Conservation (phyloP, 2,888 invertebrate genomes). For the Petrophora chlorosata region DNA sequence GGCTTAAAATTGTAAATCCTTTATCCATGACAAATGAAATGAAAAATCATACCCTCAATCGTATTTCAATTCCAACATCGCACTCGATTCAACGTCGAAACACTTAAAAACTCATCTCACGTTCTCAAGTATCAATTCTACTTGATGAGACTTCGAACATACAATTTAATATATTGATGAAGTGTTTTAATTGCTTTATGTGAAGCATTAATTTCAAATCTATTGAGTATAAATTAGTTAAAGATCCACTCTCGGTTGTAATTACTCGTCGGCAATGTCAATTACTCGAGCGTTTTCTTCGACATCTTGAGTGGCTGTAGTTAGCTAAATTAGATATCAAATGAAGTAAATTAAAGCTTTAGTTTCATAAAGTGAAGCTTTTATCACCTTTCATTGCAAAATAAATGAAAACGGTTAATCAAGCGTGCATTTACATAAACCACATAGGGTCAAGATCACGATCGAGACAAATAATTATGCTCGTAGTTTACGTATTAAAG, state of each 20-base stretch:
- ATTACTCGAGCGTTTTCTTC: no score
- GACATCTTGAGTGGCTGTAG: no score
- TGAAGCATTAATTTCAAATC: conserved; percentile 17
- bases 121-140: conserved; percentile 23
- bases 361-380: no score
- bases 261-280: neutral
- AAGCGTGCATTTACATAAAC: no score
- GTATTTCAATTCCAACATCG: conserved; percentile 31
- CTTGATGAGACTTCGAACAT: conserved; percentile 20
- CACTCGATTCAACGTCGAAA: conserved; percentile 16
- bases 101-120: conserved; percentile 20
- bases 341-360: no score
- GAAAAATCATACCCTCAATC: conserved; percentile 21
- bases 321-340: no score
- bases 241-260: neutral
- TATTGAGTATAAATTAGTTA: conserved; percentile 16
- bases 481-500: no score
- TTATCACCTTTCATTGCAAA: no score
- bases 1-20: no score
- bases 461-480: no score
- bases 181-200: conserved; percentile 14
- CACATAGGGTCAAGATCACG: no score
- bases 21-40: neutral
- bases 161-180: conserved; percentile 17
- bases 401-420: no score